Base-by-base conservation (phyloP, 2,113 vertebrate genomes). In the Corynorhinus townsendii region DNA sequence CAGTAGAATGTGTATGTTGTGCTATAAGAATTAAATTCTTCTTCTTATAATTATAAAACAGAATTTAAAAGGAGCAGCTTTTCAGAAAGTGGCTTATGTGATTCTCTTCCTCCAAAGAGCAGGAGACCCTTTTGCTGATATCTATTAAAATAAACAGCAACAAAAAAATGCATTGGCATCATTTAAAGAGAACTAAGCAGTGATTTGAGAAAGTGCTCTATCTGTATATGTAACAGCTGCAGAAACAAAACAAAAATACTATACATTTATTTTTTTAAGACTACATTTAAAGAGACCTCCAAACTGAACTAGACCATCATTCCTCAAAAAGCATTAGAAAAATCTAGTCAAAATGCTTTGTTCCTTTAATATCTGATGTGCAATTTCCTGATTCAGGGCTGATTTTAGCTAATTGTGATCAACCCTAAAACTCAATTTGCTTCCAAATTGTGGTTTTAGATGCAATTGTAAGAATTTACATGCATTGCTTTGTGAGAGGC, bases 61-160 rank as follows among this genome's bases (percentile, higher is more conserved):
- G 93, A 85, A 90, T 87, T 62, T 90, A 56, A 71, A 59, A 94
- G 40, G n/a, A 93, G 87, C 40, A 73, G 75, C 26, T 91, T 93
- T 93, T 68, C 52, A 77, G 68, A 89, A 62, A 86, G 38, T n/a
- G 43, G 26, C n/a, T 95, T 90, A 72, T 49, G 15, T 68, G 71
- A 94, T 82, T 83, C 79, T 62, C 47, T 96, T 56, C 40, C 43
- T 92, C 40, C 83, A 73, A 95, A 95, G 82, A 93, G 3, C 5
- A 75, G 64, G 86, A 86, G 81, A 14, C 66, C 38, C 69, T 73
- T 86, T 92, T 94, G 79, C 19, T 85, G 24, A 71, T 38, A 86
- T 33, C 33, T 86, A 69, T 91, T 73, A 92, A 75, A 93, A 90
- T 49, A 91, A 92, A 86, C 59, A 56, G 19, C 33, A 33, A 84